Percentiles rank a stretch among this genome's conserved stretches.
Conservation (phyloP, 2,888 invertebrate genomes). For the Nymphalis polychloros region DNA sequence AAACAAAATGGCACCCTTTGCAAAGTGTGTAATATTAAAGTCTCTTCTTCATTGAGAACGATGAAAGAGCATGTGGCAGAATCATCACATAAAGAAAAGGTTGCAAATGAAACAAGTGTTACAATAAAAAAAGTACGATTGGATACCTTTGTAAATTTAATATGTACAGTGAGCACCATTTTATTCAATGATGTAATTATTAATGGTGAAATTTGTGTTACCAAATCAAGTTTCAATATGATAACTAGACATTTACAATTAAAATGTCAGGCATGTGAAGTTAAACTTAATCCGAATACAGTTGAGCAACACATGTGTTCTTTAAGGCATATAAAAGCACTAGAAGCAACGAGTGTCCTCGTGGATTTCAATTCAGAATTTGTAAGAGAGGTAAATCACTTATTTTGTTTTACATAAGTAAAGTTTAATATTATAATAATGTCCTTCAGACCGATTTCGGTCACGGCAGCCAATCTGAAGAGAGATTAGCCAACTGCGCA, state of each 20-base stretch:
- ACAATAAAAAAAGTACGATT: conserved; percentile 14
- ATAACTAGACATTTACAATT: conserved; percentile 30
- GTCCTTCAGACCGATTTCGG: too few species aligned
- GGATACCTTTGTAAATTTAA: conserved; percentile 11
- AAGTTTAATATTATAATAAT: too few species aligned
- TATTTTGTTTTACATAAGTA: too few species aligned
- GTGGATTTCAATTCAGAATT: conserved; percentile 35
- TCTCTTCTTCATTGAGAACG: conserved; percentile 44
- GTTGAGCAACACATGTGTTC: conserved; percentile 21
- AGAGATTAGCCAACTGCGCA: too few species aligned
- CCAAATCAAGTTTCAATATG: conserved; percentile 36
- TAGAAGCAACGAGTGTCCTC: conserved; percentile 32
- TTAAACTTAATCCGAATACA: conserved; percentile 6
- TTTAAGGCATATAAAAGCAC: conserved; percentile 25
- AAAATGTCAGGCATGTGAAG: conserved; percentile 46
- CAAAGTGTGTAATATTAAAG: conserved; percentile 42
- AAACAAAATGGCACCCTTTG: conserved; percentile 45
- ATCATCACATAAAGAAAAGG: conserved; percentile 44
- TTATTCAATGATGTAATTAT: conserved; percentile 34
- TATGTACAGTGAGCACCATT: neutral
- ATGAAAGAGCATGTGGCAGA: conserved; percentile 53
- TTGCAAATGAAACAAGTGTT: neutral
- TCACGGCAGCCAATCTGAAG: too few species aligned
- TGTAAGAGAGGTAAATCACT: conserved; percentile 46
- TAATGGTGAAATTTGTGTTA: conserved; percentile 47